Base-by-base conservation (phyloP, 2,888 invertebrate genomes). In the Metopia argyrocephala region DNA sequence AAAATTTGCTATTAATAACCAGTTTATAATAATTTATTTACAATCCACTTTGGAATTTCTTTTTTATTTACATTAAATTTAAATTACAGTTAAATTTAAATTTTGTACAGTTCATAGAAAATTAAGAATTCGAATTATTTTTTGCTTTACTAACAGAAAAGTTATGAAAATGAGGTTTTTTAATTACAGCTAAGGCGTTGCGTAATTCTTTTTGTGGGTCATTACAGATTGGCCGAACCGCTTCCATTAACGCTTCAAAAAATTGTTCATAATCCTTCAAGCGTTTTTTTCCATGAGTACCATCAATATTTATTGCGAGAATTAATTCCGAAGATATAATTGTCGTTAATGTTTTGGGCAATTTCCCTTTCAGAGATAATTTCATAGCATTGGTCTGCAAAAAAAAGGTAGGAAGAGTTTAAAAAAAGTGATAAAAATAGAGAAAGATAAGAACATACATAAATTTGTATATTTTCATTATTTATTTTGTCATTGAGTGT, bases 151-250 rank as follows among this genome's bases (percentile, higher is more conserved):
- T 20, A 57, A 28, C 18, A 27, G 20, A 62, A 62, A 62, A 21
- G 18, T 62, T 38, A 38, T 62, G 62, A 46, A 62, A 62, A 38
- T 62, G 62, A 62, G 38, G 31, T 62, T 62, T 62, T 46, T 62
- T 62, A 62, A 62, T 62, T 38, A 62, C 62, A 21, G 38, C 21
- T 38, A 62, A 62, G 45, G 45, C 38, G 62, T 62, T 62, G 38
- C 62, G 62, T 46, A 62, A 62, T 62, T 38, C 62, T 38, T 38
- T 62, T 12, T 46, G 20, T 31, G 62, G 62, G 23, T 62, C 62
- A 21, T 38, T 21, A 62, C 46, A 62, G 6, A 62, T 15, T 28
- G 46, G 38, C 20, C 62, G 62, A 21, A 62, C 21, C 31, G 62
- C 62, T 27, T 27, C 50, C 18, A 18, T 50, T 9, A 20, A 18